Conservation (phyloP, 2,888 invertebrate genomes). For the Drosophila neonasuta region DNA sequence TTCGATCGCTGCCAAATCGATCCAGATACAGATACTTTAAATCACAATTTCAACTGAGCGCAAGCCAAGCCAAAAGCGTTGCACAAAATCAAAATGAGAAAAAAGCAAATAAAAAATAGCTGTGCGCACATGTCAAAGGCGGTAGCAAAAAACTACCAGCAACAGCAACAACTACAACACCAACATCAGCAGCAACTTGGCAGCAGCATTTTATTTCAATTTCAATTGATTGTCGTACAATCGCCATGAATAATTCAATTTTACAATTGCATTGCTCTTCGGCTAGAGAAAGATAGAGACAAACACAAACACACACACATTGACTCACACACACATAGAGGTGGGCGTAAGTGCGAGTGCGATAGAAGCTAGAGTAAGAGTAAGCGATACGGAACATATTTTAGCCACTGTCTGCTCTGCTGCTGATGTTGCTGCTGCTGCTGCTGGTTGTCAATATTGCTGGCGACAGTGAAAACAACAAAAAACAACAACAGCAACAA, state of each 20-base stretch:
- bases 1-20: conserved; percentile 76
- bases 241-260: conserved; percentile 82
- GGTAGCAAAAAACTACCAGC: conserved; percentile 52
- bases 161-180: conserved; percentile 32
- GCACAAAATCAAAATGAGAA: conserved; percentile 26
- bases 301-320: conserved; percentile 4
- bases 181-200: conserved; percentile 59
- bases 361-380: conserved; percentile 37
- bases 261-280: conserved; percentile 68
- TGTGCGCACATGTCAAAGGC: conserved; percentile 75
- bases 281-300: conserved; percentile 51
- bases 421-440: conserved; percentile 35
- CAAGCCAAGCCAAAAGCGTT: conserved; percentile 58
- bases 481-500: conserved; percentile 8
- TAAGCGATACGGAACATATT: conserved; percentile 69
- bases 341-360: conserved; percentile 29
- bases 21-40: conserved; percentile 78
- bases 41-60: conserved; percentile 73
- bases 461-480: conserved; percentile 28
- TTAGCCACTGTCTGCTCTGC: conserved; percentile 56
- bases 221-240: conserved; percentile 82
- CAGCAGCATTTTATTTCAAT: conserved; percentile 80
- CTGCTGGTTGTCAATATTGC: conserved; percentile 49
- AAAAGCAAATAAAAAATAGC: conserved; percentile 54
- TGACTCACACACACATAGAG: neutral